A percentile compares a stretch with the other conserved stretches of the same genome.
phyloP scores from a whole-genome alignment of 2,797 vertebrate species.

The Eutrigla gurnardus region DNA sequence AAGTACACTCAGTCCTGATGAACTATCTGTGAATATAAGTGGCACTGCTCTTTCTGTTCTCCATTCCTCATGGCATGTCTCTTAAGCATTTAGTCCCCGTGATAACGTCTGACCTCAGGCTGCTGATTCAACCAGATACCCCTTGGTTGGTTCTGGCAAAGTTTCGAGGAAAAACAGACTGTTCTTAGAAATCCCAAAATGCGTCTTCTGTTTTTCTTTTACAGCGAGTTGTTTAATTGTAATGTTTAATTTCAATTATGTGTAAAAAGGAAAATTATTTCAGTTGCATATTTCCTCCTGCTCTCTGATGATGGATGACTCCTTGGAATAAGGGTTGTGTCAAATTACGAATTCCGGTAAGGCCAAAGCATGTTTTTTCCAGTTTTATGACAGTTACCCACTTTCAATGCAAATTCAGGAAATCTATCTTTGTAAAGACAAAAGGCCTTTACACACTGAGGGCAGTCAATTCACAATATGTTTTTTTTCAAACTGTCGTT shows the following conservation, averaged over 20 bases:
- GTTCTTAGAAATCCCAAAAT: conserved; percentile 13
- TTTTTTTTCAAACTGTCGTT: too few species aligned
- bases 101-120: conserved; percentile 22
- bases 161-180: conserved; percentile 11
- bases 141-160: conserved; percentile 9
- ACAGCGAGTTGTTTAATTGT: neutral
- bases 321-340: neutral
- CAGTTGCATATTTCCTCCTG: neutral
- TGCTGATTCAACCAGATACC: conserved; percentile 14
- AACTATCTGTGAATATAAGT: neutral
- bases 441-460: too few species aligned
- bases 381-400: neutral
- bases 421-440: too few species aligned
- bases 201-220: neutral
- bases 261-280: neutral
- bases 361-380: neutral
- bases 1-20: neutral
- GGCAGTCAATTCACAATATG: too few species aligned
- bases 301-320: conserved; percentile 1
- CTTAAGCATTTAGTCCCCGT: neutral
- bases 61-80: neutral
- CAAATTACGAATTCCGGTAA: neutral
- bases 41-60: neutral
- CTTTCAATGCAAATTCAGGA: too few species aligned
- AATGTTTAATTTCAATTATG: neutral